Evolutionary conservation across 2,888 invertebrate species (phyloP).

Genomic region (Cynaeus angustus): DNA sequence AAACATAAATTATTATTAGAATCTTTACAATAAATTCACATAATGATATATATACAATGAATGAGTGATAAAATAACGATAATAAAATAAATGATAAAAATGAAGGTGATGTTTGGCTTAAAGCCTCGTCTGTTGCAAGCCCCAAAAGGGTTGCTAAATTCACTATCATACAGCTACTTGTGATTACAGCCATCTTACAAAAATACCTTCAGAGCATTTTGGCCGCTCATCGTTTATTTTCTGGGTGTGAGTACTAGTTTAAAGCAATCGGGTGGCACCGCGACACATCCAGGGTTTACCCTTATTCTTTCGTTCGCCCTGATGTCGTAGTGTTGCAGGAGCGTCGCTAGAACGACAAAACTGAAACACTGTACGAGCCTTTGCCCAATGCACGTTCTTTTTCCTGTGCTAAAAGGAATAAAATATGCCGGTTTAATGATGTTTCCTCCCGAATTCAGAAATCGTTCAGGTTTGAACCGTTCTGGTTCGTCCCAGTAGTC

Average conservation of each 20-base stretch:
- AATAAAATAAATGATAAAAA: conserved; percentile 58
- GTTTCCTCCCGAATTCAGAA: conserved; percentile 73
- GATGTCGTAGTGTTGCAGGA: conserved; percentile 82
- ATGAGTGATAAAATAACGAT: conserved; percentile 59
- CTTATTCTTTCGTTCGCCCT: conserved; percentile 75
- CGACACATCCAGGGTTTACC: conserved; percentile 81
- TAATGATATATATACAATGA: conserved; percentile 65
- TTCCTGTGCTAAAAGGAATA: conserved; percentile 90
- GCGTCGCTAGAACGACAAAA: conserved; percentile 82
- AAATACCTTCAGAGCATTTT: conserved; percentile 24
- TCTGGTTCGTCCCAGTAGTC: conserved; percentile 84
- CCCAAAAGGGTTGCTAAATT: conserved; percentile 10
- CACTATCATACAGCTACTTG: conserved; percentile 31
- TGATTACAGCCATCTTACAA: conserved; percentile 32
- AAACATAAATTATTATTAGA: conserved; percentile 66
- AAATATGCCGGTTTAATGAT: conserved; percentile 81
- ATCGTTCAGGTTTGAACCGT: conserved; percentile 84
- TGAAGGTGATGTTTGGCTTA: conserved; percentile 62
- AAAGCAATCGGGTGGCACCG: conserved; percentile 83
- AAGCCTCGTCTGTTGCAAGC: conserved; percentile 54
- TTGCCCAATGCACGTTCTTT: conserved; percentile 90
- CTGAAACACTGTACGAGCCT: conserved; percentile 85
- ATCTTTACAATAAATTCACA: conserved; percentile 67
- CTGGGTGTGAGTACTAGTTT: conserved; percentile 77
- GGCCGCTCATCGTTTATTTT: conserved; percentile 46